Evolutionary conservation across 2,888 invertebrate genomes (phyloP).

Genomic region (Trichopoda pennipes): DNA sequence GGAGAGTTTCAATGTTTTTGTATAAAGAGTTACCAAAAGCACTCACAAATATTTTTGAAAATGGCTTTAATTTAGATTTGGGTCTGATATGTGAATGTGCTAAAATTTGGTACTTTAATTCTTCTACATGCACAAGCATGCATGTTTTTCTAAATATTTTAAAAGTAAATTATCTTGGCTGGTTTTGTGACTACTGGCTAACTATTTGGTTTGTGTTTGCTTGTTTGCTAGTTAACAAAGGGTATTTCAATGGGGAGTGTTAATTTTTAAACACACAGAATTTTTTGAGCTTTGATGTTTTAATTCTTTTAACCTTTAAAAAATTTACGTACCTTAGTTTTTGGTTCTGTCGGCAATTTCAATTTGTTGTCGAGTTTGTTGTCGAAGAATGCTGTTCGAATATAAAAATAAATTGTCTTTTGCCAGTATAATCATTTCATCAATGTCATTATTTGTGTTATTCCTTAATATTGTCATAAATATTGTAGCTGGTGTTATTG

Average conservation of each 20-base stretch:
- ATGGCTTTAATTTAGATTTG: too few relatives aligned
- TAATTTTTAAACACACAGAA: neutral
- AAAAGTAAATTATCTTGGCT: conserved; percentile 8
- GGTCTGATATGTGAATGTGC: neutral
- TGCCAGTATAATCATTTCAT: conserved; percentile 53
- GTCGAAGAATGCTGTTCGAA: neutral
- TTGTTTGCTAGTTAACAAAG: neutral
- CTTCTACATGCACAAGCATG: conserved; percentile 19
- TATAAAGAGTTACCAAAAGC: too few relatives aligned
- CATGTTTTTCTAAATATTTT: neutral
- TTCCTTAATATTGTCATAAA: conserved; percentile 8
- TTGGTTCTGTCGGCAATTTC: too few relatives aligned
- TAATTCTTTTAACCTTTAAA: too few relatives aligned
- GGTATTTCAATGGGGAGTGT: neutral
- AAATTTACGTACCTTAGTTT: too few relatives aligned
- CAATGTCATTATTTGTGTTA: conserved; percentile 62
- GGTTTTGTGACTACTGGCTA: conserved; percentile 48
- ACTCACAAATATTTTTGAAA: too few relatives aligned
- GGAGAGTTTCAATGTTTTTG: neutral
- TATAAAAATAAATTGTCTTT: conserved; percentile 11
- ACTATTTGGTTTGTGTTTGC: conserved; percentile 27
- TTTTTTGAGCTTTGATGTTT: too few relatives aligned
- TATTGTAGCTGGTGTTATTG: conserved; percentile 24
- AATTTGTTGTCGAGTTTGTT: too few relatives aligned
- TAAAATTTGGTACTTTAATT: conserved; percentile 18